Conservation (phyloP, 2,888 invertebrate species). For the Laothoe populi region DNA sequence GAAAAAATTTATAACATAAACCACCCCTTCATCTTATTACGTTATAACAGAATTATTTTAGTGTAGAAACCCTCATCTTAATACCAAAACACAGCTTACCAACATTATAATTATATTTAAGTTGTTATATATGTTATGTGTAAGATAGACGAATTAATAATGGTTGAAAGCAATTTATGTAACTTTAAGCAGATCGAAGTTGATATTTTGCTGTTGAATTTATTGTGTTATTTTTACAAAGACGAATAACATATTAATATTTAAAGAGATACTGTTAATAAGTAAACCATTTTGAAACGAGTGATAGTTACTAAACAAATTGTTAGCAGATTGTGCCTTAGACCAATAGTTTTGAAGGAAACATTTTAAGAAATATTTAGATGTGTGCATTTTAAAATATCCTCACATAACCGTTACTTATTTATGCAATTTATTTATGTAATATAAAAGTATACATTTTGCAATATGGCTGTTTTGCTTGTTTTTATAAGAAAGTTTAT, state of each 20-base stretch:
- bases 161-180: constrained; percentile 71
- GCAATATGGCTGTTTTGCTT: constrained; percentile 77
- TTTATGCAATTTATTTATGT: constrained; percentile 40
- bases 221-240: constrained; percentile 69
- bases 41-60: constrained; percentile 52
- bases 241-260: constrained; percentile 62
- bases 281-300: constrained; percentile 68
- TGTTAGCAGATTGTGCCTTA: constrained; percentile 80
- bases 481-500: constrained; percentile 72
- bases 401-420: constrained; percentile 48
- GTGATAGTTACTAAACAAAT: constrained; percentile 75
- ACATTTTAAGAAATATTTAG: constrained; percentile 61
- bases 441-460: constrained; percentile 47
- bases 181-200: constrained; percentile 65
- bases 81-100: constrained; percentile 85
- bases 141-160: constrained; percentile 74
- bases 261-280: constrained; percentile 62
- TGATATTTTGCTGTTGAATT: constrained; percentile 81
- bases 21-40: constrained; percentile 28
- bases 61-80: constrained; percentile 81
- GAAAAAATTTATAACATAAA: constrained; percentile 27
- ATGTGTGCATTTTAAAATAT: constrained; percentile 67
- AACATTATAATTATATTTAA: constrained; percentile 80
- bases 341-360: constrained; percentile 64
- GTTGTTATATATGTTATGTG: constrained; percentile 74